These are phyloP conservation scores for Hylaea fasciaria DNA, from an alignment of 2,888 invertebrate species.

Conservation along the genomic window DNA sequence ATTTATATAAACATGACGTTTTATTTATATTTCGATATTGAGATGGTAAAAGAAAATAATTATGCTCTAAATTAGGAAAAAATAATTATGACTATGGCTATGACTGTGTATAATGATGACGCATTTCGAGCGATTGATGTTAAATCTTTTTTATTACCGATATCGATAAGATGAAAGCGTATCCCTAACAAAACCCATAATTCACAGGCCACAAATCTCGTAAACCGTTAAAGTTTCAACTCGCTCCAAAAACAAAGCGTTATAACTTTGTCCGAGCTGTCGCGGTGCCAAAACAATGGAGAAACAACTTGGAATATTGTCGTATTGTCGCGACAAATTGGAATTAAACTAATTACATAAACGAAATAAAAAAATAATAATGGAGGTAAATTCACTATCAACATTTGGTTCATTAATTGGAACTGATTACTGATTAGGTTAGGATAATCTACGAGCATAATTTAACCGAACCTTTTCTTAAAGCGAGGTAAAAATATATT, in stretches of 20 bases:
- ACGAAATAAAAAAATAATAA: background rate
- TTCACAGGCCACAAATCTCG: slow-evolving; percentile 79
- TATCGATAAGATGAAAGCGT: slow-evolving; percentile 32
- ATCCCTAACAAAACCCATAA: slow-evolving; percentile 63
- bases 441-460: too few species aligned
- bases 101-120: too few species aligned
- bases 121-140: too few species aligned
- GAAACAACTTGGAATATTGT: slow-evolving; percentile 19
- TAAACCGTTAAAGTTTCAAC: slow-evolving; percentile 70
- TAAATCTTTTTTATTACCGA: slow-evolving; percentile 5
- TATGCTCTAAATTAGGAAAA: too few species aligned
- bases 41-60: too few species aligned
- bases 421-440: too few species aligned
- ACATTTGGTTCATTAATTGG: background rate
- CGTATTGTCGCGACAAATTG: slow-evolving; percentile 12
- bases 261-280: slow-evolving; percentile 57
- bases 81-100: too few species aligned
- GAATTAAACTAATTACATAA: background rate
- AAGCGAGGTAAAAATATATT: too few species aligned
- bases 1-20: too few species aligned
- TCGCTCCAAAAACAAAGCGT: slow-evolving; percentile 61
- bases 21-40: too few species aligned
- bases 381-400: too few species aligned
- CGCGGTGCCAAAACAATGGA: slow-evolving; percentile 39
- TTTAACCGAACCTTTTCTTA: too few species aligned